Base-by-base conservation (phyloP, 2,797 vertebrate species). In the Tiaroga cobitis region DNA sequence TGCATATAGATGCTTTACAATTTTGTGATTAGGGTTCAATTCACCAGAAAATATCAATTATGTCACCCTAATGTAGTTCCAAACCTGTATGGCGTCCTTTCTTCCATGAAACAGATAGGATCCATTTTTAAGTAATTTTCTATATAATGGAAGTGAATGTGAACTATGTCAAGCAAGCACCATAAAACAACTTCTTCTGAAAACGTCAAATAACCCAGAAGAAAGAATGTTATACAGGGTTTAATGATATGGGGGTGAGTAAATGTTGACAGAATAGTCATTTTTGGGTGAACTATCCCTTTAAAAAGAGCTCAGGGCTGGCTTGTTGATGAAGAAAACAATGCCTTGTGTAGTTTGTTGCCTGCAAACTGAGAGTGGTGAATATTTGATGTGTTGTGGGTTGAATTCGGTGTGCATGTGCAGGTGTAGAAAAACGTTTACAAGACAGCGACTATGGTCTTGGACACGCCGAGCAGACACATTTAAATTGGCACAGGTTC, bases 381-480 rank as follows among this genome's bases (percentile, higher is more conserved):
- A 79, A 73, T 43, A 34, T 83, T 67, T 77, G 8, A 73, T 80
- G n/a, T 19, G n/a, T 26, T 81, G 41, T 51, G 73, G 15, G 34
- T 41, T 29, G 24, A 73, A 54, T 49, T 82, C 32, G 29, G 11
- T 54, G 15, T 63, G 56, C 24, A 13, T 39, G 74, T 43, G 51
- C 83, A 80, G 83, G 67, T 84, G 75, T 32, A 46, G 37, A 13
- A 80, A 79, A 85, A 54, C 32, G 24, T 51, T 70, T 79, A 61
- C 26, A 84, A 70, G 49, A 69, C 82, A 43, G 49, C 3, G 34
- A 56, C 11, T 56, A 19, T 59, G 37, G 63, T 67, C 63, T 34
- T 56, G 65, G 49, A 59, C 63, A 56, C 6, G 18, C 49, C 16
- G n/a, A 61, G 73, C 46, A 68, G 63, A 69, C 65, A 43, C 65